Conservation (phyloP, 2,113 vertebrate species). For the Morone saxatilis region DNA sequence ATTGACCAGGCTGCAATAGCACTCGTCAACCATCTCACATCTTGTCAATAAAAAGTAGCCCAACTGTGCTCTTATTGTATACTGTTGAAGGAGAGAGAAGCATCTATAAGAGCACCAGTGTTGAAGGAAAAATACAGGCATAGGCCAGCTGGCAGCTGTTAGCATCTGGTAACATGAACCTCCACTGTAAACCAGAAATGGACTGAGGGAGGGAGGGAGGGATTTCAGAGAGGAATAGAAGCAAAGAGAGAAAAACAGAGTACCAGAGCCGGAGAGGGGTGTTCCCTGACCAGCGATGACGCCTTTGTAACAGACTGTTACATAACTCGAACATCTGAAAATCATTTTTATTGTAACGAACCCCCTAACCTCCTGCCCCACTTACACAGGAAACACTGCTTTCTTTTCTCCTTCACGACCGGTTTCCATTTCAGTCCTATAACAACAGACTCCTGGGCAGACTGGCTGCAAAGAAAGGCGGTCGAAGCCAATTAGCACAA, state of each 20-base stretch:
- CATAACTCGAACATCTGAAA: conserved; percentile 79
- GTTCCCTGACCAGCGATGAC: conserved; percentile 43
- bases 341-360: conserved; percentile 59
- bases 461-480: background rate
- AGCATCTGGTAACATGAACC: conserved; percentile 66
- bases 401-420: conserved; percentile 29
- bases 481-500: background rate
- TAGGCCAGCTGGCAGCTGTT: conserved; percentile 59
- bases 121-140: conserved; percentile 35
- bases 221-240: conserved; percentile 17
- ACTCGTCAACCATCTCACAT: conserved; percentile 16
- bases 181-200: conserved; percentile 30
- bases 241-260: conserved; percentile 6
- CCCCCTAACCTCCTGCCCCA: conserved; percentile 67
- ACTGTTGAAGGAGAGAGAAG: conserved; percentile 39
- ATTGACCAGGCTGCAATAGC: conserved; percentile 1
- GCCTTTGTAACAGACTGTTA: conserved; percentile 62
- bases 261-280: conserved; percentile 17
- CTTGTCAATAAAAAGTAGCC: conserved; percentile 28
- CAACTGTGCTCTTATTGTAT: conserved; percentile 33
- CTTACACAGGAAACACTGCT: conserved; percentile 46
- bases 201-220: background rate
- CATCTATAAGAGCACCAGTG: conserved; percentile 15
- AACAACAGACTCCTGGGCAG: conserved; percentile 12
- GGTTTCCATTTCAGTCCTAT: conserved; percentile 25